Base-by-base conservation (phyloP, 2,113 vertebrate genomes). In the Talpa occidentalis region DNA sequence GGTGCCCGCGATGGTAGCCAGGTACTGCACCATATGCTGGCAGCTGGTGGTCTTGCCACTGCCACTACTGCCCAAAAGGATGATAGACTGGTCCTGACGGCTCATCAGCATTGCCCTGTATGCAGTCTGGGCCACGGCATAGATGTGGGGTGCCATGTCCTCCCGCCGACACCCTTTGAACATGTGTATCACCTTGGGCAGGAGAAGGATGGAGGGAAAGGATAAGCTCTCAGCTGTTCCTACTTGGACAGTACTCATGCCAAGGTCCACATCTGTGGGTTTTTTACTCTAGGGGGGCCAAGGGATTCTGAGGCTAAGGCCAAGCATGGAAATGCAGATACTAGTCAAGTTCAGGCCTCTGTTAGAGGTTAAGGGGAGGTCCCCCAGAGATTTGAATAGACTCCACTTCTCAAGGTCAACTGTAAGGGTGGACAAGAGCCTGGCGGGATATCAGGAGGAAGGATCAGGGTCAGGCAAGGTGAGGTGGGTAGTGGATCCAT, bases 41-140 rank as follows among this genome's bases (percentile, higher is more conserved):
- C 99, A 99, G 98, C 99, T 99, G 94, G 99, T 99, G 94, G 99
- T 99, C 97, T 99, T 99, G 89, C 99, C 99, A 0, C 99, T 99
- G 96, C 99, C 99, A 1, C 99, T 99, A 94, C 98, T 97, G 0
- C 99, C 99, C 97, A 99, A 97, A 92, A 99, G 98, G 91, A 99
- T 97, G 0, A 99, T 93, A 10, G 99, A 99, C 98, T 99, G 99
- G 97, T 99, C 99, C 98, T 99, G 99, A 4, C 99, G 99, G 56
- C 98, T 99, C 98, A 99, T 99, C 93, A 99, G 98, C 98, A 99
- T 99, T 80, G 98, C 98, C 92, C 99, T 98, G 97, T 99, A 99
- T 0, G 99, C 99, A 0, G 98, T 98, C 96, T 99, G 99, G 9
- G 99, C 99, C 97, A 99, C 99, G 0, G 99, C 98, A 1, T 99